Percentiles rank a stretch among this genome's conserved stretches.
Evolutionary conservation across 2,113 vertebrate species (phyloP).

Genomic region (Lanius collurio): DNA sequence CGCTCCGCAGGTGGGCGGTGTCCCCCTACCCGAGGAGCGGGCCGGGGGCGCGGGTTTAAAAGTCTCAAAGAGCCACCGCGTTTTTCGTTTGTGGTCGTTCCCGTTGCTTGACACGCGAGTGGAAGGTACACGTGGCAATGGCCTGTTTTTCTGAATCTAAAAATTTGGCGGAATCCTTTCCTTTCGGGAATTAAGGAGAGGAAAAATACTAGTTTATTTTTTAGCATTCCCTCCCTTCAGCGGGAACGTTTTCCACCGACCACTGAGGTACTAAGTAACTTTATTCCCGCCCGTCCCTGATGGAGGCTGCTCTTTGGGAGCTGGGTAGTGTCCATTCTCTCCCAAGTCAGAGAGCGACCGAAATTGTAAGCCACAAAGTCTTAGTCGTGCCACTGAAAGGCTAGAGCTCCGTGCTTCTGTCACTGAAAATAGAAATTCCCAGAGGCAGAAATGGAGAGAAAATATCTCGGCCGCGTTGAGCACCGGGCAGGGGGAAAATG

Average conservation of each 20-base stretch:
- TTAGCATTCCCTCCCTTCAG: not conserved
- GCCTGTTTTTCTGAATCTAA: not conserved
- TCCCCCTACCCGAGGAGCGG: not conserved
- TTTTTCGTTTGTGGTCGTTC: not conserved
- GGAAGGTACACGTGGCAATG: no score
- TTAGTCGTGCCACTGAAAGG: not conserved
- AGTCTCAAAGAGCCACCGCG: fast-evolving
- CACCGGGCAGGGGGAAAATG: not conserved
- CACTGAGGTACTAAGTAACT: not conserved
- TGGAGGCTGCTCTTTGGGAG: not conserved
- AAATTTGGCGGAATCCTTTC: not conserved
- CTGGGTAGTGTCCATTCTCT: not conserved
- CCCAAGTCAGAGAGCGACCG: not conserved
- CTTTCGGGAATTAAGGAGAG: no score
- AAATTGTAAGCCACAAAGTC: not conserved
- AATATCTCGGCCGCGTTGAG: not conserved
- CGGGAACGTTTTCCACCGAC: not conserved
- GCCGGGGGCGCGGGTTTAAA: fast-evolving
- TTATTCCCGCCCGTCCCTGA: not conserved
- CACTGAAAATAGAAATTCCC: not conserved
- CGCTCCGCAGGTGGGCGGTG: fast-evolving
- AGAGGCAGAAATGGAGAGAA: not conserved
- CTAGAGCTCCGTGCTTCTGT: not conserved
- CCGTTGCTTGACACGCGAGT: not conserved
- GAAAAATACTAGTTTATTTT: not conserved